phyloP scores from a whole-genome alignment of 2,113 vertebrate genomes.

The Catagonus wagneri region DNA sequence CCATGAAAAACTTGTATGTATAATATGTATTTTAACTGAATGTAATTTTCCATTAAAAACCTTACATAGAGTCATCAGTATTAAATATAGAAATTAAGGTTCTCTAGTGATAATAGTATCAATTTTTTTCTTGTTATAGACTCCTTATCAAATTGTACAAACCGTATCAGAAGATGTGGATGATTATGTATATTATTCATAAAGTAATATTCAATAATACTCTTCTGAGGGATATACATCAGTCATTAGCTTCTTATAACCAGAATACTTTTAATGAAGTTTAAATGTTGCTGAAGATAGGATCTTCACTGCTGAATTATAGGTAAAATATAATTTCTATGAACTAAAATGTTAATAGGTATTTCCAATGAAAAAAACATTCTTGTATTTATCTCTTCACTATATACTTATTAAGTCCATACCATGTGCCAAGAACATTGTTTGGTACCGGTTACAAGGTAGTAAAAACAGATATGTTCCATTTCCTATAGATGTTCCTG shows the following conservation, averaged over 20 bases:
- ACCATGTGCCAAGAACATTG: not conserved
- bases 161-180: slow-evolving; percentile 35
- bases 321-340: not conserved
- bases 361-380: not conserved
- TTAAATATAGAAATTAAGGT: not conserved
- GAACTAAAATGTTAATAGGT: not conserved
- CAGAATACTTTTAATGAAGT: slow-evolving; percentile 18
- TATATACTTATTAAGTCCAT: not conserved
- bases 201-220: slow-evolving; percentile 49
- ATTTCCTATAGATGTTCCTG: not conserved
- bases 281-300: not conserved
- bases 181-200: slow-evolving; percentile 39
- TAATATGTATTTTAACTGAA: not conserved
- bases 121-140: not conserved
- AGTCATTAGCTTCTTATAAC: slow-evolving; percentile 59
- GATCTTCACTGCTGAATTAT: not conserved
- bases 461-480: not conserved
- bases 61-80: not conserved
- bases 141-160: not conserved
- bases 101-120: slow-evolving; percentile 32
- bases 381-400: not conserved
- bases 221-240: slow-evolving; percentile 6
- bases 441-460: not conserved
- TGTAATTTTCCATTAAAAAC: slow-evolving; percentile 20
- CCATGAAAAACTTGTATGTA: not conserved